phyloP scores from a whole-genome alignment of 1,140 invertebrate genomes.

The Tetraneura akinire region DNA sequence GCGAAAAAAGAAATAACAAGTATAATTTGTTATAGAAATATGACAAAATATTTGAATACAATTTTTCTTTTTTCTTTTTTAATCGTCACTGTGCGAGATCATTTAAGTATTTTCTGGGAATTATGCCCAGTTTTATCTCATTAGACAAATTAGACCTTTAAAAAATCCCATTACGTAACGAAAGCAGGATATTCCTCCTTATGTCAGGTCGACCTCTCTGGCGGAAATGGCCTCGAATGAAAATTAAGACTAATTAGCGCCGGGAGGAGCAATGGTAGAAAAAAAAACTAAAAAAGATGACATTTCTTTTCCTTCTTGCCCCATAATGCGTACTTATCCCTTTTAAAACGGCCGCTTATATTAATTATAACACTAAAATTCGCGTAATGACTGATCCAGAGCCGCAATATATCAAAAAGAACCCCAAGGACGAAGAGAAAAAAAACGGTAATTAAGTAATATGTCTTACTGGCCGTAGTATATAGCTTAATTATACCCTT shows the following conservation, averaged over 20 bases:
- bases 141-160: constrained; percentile 51
- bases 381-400: constrained; percentile 51
- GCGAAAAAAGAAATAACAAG: background rate
- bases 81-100: constrained; percentile 1
- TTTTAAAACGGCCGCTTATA: constrained; percentile 49
- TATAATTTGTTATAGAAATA: constrained; percentile 15
- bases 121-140: constrained; percentile 50
- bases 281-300: constrained; percentile 19
- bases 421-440: constrained; percentile 38
- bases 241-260: constrained; percentile 51
- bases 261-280: constrained; percentile 33
- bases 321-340: constrained; percentile 4
- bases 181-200: constrained; percentile 32
- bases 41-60: background rate
- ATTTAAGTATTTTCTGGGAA: constrained; percentile 36
- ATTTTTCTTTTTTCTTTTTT: no score
- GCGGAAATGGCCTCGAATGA: constrained; percentile 15
- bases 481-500: constrained; percentile 49
- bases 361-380: constrained; percentile 52
- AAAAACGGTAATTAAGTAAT: constrained; percentile 52
- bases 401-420: constrained; percentile 52
- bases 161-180: constrained; percentile 47
- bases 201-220: constrained; percentile 30
- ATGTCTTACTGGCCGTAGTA: constrained; percentile 47
- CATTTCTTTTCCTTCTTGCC: constrained; percentile 26